Evolutionary conservation across 2,113 vertebrate genomes (phyloP), one percentile per base, ranked within the genome.

Genomic region (Hippocampus abdominalis): DNA sequence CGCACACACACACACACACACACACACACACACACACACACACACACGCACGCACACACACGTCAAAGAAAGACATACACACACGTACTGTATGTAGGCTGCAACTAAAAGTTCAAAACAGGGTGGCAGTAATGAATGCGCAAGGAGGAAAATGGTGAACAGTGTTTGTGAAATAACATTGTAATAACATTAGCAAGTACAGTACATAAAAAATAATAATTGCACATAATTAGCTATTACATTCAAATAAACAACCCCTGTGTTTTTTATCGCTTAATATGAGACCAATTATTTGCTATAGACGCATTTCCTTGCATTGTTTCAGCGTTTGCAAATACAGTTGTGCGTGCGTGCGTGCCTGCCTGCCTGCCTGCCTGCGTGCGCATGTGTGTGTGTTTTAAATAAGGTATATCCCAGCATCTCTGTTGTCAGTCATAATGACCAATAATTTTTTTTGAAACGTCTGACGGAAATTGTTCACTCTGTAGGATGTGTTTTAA

Each of bases 361-460:
- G 32, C 5, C 4, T 6, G 32, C 3, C n/a, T n/a, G 29, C 29
- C n/a, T n/a, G 3, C 32, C 1, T 36, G 32, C 32, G 32, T 36
- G 32, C 32, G 32, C 32, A 44, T 39, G 1, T 5, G 0, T 2
- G 3, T 48, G 1, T 64, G 23, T 46, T 64, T 42, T n/a, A 15
- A 73, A 71, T 77, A 74, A 78, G 15, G 4, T 48, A 80, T 61
- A 21, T 29, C 68, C 40, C 56, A 18, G 15, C 48, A 1, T 23
- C 74, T 57, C 29, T 66, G 74, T 0, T 46, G 66, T 78, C 60
- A 13, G 48, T 79, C n/a, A 4, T 10, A 42, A 70, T 65, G 70
- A 64, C 48, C 49, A 46, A 62, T 63, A 60, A 40, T 29, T 76
- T 67, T 69, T 69, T 54, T 73, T 32, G 70, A 71, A 76, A 84